Evolutionary conservation across 2,113 vertebrate species (phyloP).

Genomic region (Coptodon bakossiorum): DNA sequence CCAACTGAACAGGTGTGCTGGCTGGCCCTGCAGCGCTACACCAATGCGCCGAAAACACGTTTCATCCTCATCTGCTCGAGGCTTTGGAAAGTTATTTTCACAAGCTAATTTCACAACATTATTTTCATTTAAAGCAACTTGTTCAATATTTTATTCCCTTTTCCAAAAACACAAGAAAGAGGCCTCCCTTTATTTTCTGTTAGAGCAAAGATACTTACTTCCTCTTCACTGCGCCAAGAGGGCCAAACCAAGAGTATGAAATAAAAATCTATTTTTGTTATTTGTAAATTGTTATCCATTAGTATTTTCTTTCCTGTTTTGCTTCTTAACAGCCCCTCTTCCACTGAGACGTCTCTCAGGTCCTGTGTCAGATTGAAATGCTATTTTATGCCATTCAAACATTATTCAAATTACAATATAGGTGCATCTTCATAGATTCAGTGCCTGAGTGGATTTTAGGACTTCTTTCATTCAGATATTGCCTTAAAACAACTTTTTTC

Average conservation of each 20-base stretch:
- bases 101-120: background rate
- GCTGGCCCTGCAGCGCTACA: slow-evolving; percentile 3
- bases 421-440: background rate
- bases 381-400: background rate
- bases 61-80: background rate
- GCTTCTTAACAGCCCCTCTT: background rate
- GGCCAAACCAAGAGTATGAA: background rate
- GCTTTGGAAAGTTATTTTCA: background rate
- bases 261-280: background rate
- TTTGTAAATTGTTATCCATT: background rate
- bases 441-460: background rate
- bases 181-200: background rate
- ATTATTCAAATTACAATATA: background rate
- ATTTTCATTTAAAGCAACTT: background rate
- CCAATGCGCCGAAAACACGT: background rate
- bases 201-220: background rate
- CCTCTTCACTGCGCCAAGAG: background rate
- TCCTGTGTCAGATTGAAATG: background rate
- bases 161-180: background rate
- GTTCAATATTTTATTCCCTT: background rate
- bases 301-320: background rate
- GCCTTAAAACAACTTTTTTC: background rate
- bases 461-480: background rate
- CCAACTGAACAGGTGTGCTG: slow-evolving; percentile 69
- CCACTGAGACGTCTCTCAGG: background rate